A percentile compares a stretch with the other conserved stretches of the same genome.
Evolutionary conservation across 2,113 vertebrate genomes (phyloP).

Genomic region (Rhabdomys dilectus): DNA sequence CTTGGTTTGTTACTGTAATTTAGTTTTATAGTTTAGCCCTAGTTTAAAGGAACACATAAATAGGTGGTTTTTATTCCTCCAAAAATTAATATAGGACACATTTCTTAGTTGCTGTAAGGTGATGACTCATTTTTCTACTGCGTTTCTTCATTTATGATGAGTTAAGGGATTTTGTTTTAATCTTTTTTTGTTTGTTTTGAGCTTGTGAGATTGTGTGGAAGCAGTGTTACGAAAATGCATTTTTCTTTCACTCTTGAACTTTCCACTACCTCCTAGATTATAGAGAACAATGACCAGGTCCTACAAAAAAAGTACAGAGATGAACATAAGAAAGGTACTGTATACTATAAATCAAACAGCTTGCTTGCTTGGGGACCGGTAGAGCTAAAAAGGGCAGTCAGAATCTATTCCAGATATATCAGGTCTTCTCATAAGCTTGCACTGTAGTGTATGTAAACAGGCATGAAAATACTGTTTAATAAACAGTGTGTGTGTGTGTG

Average conservation of each 20-base stretch:
- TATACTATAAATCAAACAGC: not conserved
- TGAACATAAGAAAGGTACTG: not conserved
- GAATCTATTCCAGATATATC: not conserved
- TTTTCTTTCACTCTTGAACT: constrained; percentile 45
- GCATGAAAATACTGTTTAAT: not conserved
- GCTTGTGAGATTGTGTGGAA: constrained; percentile 1
- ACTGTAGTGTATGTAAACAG: not conserved
- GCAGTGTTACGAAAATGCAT: not conserved
- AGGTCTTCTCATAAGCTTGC: not conserved
- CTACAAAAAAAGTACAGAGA: constrained; percentile 1
- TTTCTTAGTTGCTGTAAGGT: not conserved
- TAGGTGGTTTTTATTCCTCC: not conserved
- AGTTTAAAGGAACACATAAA: not conserved
- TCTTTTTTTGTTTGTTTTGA: not conserved
- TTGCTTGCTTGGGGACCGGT: not conserved
- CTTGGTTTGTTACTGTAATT: not conserved
- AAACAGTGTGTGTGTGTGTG: not conserved
- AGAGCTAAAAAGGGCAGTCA: not conserved
- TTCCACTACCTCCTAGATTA: not conserved
- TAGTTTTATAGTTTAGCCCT: not conserved
- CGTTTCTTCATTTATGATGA: not conserved
- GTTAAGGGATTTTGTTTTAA: not conserved
- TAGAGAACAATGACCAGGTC: not conserved
- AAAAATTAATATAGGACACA: not conserved
- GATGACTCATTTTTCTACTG: not conserved